A percentile compares a stretch with the other conserved stretches of the same genome.
Conservation (phyloP, 2,888 invertebrate genomes). For the Ptychoptera albimana region DNA sequence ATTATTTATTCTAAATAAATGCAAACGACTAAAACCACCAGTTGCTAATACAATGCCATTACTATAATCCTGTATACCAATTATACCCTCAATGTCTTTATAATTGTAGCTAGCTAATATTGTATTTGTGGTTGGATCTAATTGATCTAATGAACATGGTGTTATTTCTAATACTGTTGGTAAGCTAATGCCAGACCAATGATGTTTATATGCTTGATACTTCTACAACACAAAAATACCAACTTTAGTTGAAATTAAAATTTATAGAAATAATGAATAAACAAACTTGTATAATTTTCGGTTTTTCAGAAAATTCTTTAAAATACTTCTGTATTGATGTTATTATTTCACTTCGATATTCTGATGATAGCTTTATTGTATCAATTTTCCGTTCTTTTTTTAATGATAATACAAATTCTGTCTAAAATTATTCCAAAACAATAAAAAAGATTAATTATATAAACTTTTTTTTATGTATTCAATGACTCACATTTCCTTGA, state of each 20-base stretch:
- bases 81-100: slow-evolving; percentile 70
- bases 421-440: too few relatives aligned
- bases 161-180: slow-evolving; percentile 82
- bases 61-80: slow-evolving; percentile 73
- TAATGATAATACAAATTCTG: slow-evolving; percentile 66
- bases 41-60: slow-evolving; percentile 85
- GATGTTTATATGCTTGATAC: slow-evolving; percentile 85
- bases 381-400: slow-evolving; percentile 84
- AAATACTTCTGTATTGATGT: slow-evolving; percentile 78
- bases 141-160: slow-evolving; percentile 81
- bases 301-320: slow-evolving; percentile 64
- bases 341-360: slow-evolving; percentile 81
- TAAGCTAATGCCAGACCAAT: slow-evolving; percentile 87
- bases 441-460: too few relatives aligned
- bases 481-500: slow-evolving; percentile 28
- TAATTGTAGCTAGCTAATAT: slow-evolving; percentile 70
- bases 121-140: slow-evolving; percentile 73
- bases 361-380: slow-evolving; percentile 91
- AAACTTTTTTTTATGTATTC: background rate
- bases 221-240: slow-evolving; percentile 38
- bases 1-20: slow-evolving; percentile 75
- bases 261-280: background rate
- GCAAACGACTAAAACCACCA: slow-evolving; percentile 81
- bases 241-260: too few relatives aligned
- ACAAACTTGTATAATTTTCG: slow-evolving; percentile 45